phyloP scores from a whole-genome alignment of 2,113 vertebrate species.

The Zosterops lateralis region DNA sequence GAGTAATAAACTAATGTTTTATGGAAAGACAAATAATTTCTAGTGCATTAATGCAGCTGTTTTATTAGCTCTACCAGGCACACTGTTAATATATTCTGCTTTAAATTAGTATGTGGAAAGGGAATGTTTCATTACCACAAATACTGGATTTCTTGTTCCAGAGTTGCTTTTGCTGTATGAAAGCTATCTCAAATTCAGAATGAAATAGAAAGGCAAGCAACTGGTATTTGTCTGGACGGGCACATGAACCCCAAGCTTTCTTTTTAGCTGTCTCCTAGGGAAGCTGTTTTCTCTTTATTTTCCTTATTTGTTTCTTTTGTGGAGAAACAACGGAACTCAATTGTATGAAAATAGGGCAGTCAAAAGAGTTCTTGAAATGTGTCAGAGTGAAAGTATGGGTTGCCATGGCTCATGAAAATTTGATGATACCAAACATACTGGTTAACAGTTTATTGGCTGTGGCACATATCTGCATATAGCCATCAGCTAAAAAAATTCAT shows the following conservation, averaged over 20 bases:
- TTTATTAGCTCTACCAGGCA: neutral
- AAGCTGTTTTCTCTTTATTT: neutral
- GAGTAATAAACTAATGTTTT: neutral
- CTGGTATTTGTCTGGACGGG: neutral
- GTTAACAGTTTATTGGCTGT: neutral
- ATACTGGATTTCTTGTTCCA: neutral
- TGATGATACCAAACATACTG: neutral
- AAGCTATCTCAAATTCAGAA: neutral
- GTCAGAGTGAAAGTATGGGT: neutral
- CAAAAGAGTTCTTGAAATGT: neutral
- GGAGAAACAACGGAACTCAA: neutral
- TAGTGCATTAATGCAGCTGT: neutral
- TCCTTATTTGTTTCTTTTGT: neutral
- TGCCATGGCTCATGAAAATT: neutral
- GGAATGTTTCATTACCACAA: neutral
- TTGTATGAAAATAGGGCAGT: neutral
- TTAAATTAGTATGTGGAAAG: neutral
- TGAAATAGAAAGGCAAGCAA: neutral
- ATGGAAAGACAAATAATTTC: neutral
- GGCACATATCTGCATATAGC: neutral
- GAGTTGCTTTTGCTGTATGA: neutral
- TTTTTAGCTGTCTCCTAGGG: neutral
- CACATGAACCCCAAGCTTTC: neutral
- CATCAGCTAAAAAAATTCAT: neutral
- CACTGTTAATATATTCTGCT: neutral